Base-by-base conservation (phyloP, 2,797 vertebrate species). In the Xenopus petersii region DNA sequence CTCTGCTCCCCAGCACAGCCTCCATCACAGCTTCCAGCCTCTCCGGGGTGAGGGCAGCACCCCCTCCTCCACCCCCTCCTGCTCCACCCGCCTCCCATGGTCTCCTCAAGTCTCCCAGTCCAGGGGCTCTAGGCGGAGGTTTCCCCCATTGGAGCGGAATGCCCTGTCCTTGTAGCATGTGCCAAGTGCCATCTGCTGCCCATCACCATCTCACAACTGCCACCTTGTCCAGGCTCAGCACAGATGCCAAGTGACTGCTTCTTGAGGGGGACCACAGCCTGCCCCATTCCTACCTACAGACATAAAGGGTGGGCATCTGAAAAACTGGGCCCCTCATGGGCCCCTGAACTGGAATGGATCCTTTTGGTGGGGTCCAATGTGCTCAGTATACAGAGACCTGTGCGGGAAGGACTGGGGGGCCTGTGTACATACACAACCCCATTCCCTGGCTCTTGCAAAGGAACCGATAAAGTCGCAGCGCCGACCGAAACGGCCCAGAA, bases 101-200 rank as follows among this genome's bases (percentile, higher is more conserved):
- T 85, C 94, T 97, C 42, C 94, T 98, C 70, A 98, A 98, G 75
- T 93, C 95, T 15, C 94, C 95, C 81, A 67, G 87, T 21, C 67
- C 83, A 67, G 86, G 75, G 84, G 87, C 90, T 0, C 88, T 95
- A 67, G 92, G 91, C 76, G 89, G 93, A 77, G 79, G 93, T 36
- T 98, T 98, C 89, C 96, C 96, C 84, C 97, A 99, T 90, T 99
- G 97, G 97, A 95, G 95, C 0, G 95, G 95, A 16, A 96, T 99
- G 94, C 96, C 97, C 0, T 98, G 97, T 73, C 96, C 97, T 64
- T 98, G 96, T 86, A 98, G 94, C 87, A 96, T 98, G 97, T 99
- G 97, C 88, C 95, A 98, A 86, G 93, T 95, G 56, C 94, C 92
- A 62, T 86, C 96, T 24, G 88, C 90, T 1, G 87, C 91, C 36